Evolutionary conservation across 2,113 vertebrate genomes (phyloP).

Genomic region (Amphiprion percula): DNA sequence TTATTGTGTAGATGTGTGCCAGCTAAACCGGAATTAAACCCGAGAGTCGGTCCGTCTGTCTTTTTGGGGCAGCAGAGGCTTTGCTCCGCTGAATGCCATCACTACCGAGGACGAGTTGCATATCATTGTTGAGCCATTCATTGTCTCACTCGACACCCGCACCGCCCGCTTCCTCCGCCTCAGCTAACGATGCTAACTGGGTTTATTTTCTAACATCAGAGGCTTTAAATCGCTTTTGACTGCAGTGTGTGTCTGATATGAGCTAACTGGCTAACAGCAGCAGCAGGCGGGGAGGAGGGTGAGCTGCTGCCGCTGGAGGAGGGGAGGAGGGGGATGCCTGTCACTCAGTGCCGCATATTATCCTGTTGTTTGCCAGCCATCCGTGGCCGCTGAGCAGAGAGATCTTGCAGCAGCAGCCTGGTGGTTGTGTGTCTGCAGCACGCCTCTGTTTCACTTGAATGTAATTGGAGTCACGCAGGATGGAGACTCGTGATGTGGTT

Average conservation of each 20-base stretch:
- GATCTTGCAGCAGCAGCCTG: conserved; percentile 27
- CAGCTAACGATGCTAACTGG: not conserved
- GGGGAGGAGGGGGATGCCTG: conserved; percentile 21
- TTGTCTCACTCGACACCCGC: conserved; percentile 56
- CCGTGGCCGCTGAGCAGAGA: conserved; percentile 40
- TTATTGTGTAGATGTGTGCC: conserved; percentile 26
- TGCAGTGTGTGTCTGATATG: not conserved
- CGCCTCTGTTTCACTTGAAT: conserved; percentile 34
- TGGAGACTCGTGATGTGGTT: conserved; percentile 72
- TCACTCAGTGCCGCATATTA: conserved; percentile 73
- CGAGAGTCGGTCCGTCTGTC: conserved; percentile 16
- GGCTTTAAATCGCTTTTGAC: not conserved
- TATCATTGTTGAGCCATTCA: conserved; percentile 55
- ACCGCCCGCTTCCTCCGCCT: conserved; percentile 38
- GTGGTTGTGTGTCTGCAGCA: conserved; percentile 24
- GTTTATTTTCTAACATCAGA: not conserved
- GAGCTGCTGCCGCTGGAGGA: conserved; percentile 9
- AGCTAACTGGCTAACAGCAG: not conserved
- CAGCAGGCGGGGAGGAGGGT: conserved; percentile 10
- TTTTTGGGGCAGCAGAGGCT: conserved; percentile 43
- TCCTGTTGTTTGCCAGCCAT: conserved; percentile 55
- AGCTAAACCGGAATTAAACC: conserved; percentile 70
- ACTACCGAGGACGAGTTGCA: conserved; percentile 22
- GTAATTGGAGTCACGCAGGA: conserved; percentile 71
- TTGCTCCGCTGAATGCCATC: conserved; percentile 59